Evolutionary conservation across 2,113 vertebrate species (phyloP), one percentile per base, ranked within the genome.

Genomic region (Phycodurus eques): DNA sequence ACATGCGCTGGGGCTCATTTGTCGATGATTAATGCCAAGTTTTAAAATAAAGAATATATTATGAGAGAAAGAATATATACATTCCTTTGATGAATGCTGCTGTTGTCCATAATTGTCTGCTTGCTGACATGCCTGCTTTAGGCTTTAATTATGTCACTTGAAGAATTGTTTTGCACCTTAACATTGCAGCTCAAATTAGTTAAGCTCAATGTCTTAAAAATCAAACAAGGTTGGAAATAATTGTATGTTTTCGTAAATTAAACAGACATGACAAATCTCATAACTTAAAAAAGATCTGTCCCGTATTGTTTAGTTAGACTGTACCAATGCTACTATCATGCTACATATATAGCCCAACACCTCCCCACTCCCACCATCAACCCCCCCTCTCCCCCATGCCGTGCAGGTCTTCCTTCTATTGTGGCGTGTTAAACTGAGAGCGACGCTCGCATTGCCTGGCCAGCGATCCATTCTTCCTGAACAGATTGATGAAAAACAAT

Each of bases 401-500:
- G 93, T 85, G 93, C 92, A 92, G 92, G 81, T 94, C 94, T 97
- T 97, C 96, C 96, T 95, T 92, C 94, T 90, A 97, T 97, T 97
- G 96, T 97, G 93, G 93, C 89, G 90, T 73, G 90, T 78, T 92
- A 96, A 95, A 96, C 95, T 93, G 95, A 95, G 96, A 95, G 93
- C 93, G 90, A 89, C 89, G 93, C 94, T 95, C 92, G 93, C 95
- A 95, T 94, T 92, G 92, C 91, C 94, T 92, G 90, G 92, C 92
- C 94, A 95, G 94, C 93, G 90, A 94, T 96, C 94, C 94, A 94
- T 93, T 95, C 95, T 97, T 97, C 95, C 95, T 95, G 95, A 93
- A 95, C 94, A 95, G 87, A 95, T 95, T 96, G 95, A 96, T 96
- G 95, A 94, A 89, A 95, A 96, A 95, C 96, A 94, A 96, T 94